These are phyloP conservation scores for Rhinopithecus roxellana DNA, from an alignment of 2,113 vertebrate genomes.

Conservation along the genomic window DNA sequence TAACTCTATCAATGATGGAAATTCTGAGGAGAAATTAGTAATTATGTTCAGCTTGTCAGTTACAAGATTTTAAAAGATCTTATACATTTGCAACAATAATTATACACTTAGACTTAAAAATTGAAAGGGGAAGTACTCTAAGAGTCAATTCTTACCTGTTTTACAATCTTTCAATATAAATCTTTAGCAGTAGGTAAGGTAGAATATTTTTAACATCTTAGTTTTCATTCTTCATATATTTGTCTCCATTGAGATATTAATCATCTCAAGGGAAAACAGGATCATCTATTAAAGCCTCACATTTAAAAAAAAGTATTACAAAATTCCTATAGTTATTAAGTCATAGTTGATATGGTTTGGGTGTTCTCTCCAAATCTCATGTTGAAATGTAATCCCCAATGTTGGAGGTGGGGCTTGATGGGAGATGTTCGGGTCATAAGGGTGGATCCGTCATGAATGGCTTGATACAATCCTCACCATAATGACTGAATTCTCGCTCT, in stretches of 20 bases:
- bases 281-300: neutral
- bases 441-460: too few relatives aligned
- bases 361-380: too few relatives aligned
- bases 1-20: slow-evolving; percentile 68
- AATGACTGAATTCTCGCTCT: too few relatives aligned
- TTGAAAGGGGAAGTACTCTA: slow-evolving; percentile 59
- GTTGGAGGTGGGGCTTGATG: too few relatives aligned
- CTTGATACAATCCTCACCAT: too few relatives aligned
- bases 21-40: slow-evolving; percentile 50
- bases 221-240: slow-evolving; percentile 52
- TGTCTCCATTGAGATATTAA: slow-evolving; percentile 10
- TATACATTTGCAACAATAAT: slow-evolving; percentile 39
- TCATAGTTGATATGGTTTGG: neutral
- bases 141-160: slow-evolving; percentile 55
- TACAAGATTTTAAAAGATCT: slow-evolving; percentile 64
- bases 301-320: neutral
- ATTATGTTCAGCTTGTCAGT: slow-evolving; percentile 69
- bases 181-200: neutral
- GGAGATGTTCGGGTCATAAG: too few relatives aligned
- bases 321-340: neutral
- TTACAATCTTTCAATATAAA: slow-evolving; percentile 53
- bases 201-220: slow-evolving; percentile 36
- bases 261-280: slow-evolving; percentile 25
- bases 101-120: slow-evolving; percentile 72
- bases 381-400: too few relatives aligned